These are phyloP conservation scores for Pseudochromis fuscus DNA, from an alignment of 2,797 vertebrate species.

Conservation along the genomic window DNA sequence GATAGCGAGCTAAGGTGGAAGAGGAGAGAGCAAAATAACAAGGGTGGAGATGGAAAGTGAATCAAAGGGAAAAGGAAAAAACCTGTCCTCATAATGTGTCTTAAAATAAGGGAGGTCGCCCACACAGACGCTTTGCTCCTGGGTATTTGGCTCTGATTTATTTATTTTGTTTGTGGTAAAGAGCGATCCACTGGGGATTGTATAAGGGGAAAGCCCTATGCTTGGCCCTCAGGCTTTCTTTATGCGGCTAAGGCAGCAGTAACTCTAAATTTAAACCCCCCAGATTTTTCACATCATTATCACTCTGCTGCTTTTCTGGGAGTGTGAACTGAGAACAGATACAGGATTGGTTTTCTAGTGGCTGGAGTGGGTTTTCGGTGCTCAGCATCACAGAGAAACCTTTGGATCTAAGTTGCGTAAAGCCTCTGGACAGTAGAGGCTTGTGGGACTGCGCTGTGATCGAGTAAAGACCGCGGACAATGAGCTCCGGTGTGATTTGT, in stretches of 20 bases:
- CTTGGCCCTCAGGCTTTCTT: constrained; percentile 61
- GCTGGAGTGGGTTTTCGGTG: constrained; percentile 50
- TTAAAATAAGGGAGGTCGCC: constrained; percentile 68
- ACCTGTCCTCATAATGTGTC: constrained; percentile 50
- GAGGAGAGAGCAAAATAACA: constrained; percentile 13
- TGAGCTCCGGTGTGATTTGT: constrained; percentile 23
- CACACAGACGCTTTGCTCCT: constrained; percentile 61
- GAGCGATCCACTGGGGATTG: constrained; percentile 62
- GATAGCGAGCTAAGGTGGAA: constrained; percentile 16
- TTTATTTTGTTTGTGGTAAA: constrained; percentile 75
- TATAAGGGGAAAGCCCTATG: constrained; percentile 63
- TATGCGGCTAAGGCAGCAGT: constrained; percentile 49
- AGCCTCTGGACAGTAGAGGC: constrained; percentile 32
- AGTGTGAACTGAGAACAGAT: constrained; percentile 36
- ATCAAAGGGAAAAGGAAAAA: constrained; percentile 49
- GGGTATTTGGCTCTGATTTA: constrained; percentile 74
- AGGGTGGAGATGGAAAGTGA: constrained; percentile 28
- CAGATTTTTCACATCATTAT: constrained; percentile 59
- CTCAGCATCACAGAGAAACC: constrained; percentile 25
- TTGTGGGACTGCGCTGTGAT: constrained; percentile 3
- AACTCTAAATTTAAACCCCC: constrained; percentile 61
- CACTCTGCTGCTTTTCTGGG: constrained; percentile 27
- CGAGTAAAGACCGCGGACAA: constrained; percentile 19
- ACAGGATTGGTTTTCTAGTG: constrained; percentile 14
- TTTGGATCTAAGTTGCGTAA: constrained; percentile 42